These are phyloP conservation scores for Poeciliopsis paucimaculata DNA, from an alignment of 2,797 vertebrate genomes.

Conservation along the genomic window DNA sequence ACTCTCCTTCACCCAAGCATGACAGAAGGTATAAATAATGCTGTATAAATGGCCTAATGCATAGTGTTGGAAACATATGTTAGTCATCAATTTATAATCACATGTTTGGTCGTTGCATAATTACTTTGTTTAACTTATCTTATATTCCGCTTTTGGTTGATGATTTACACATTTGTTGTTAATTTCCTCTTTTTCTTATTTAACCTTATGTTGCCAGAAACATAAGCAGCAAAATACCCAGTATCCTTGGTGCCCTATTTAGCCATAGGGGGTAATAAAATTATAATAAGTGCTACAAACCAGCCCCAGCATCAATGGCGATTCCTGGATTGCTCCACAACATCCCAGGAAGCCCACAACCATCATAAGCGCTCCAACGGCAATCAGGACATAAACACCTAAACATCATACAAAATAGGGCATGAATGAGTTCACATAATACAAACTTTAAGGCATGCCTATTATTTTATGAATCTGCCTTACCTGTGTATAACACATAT, in stretches of 20 bases:
- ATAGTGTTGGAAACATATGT: neutral
- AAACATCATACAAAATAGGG: slow-evolving; percentile 5
- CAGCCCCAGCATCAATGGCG: slow-evolving; percentile 96
- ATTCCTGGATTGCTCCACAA: slow-evolving; percentile 96
- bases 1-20: neutral
- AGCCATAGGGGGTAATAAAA: neutral
- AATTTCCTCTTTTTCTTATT: no score
- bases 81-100: no score
- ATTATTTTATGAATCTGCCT: slow-evolving; percentile 23
- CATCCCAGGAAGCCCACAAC: slow-evolving; percentile 97
- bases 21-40: neutral
- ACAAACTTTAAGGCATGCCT: neutral
- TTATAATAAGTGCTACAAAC: slow-evolving; percentile 75
- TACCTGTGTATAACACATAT: slow-evolving; percentile 90
- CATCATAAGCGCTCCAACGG: slow-evolving; percentile 95
- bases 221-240: neutral
- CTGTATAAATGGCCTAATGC: neutral
- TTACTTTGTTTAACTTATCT: neutral
- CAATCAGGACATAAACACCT: slow-evolving; percentile 96
- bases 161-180: no score
- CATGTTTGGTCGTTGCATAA: no score
- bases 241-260: neutral
- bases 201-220: no score
- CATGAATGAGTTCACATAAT: neutral
- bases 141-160: no score